A percentile compares a stretch with the other conserved stretches of the same genome.
Conservation (phyloP, 2,888 invertebrate species). For the Epistrophe grossulariae region DNA sequence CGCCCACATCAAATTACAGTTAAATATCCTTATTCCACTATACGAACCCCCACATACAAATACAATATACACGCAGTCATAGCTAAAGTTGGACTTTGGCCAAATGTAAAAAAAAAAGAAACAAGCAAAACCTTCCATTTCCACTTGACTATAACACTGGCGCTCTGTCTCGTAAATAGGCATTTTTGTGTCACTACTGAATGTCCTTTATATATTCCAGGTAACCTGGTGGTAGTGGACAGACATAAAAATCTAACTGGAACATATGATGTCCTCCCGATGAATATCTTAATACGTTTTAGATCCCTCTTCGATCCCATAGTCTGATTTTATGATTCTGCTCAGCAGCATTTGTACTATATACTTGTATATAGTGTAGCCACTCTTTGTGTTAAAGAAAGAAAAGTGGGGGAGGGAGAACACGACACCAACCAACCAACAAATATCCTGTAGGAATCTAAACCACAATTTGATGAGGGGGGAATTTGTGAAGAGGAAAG, state of each 20-base stretch:
- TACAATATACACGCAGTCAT: background rate
- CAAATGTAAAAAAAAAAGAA: conserved; percentile 23
- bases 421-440: background rate
- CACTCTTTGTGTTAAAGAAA: conserved; percentile 35
- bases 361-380: conserved; percentile 15
- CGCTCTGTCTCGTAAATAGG: conserved; percentile 71
- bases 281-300: conserved; percentile 76
- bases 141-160: conserved; percentile 54
- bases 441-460: conserved; percentile 4
- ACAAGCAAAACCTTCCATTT: conserved; percentile 26
- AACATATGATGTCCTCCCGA: conserved; percentile 76
- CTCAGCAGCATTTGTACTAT: conserved; percentile 36
- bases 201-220: conserved; percentile 65
- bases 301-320: conserved; percentile 67
- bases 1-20: conserved; percentile 73
- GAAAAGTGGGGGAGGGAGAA: no score
- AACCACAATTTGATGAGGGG: conserved; percentile 12
- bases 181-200: conserved; percentile 73
- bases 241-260: conserved; percentile 73
- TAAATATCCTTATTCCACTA: conserved; percentile 18
- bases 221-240: conserved; percentile 50
- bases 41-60: conserved; percentile 7
- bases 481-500: background rate
- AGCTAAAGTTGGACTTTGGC: conserved; percentile 32
- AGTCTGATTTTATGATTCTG: conserved; percentile 67